These are phyloP conservation scores for Sitobion miscanthi DNA, from an alignment of 1,140 invertebrate genomes.

Conservation along the genomic window DNA sequence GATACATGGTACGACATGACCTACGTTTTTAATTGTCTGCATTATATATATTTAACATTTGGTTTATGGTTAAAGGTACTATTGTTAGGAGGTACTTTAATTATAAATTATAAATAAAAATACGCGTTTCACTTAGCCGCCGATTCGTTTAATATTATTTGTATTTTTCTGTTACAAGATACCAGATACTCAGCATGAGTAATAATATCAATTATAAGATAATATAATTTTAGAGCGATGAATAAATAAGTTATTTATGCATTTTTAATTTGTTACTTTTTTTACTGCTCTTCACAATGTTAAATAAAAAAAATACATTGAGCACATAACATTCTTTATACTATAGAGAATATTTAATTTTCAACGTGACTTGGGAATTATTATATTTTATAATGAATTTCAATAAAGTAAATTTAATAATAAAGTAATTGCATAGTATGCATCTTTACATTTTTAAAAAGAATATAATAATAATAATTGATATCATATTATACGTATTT, in stretches of 20 bases:
- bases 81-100: background rate
- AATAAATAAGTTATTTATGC: background rate
- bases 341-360: background rate
- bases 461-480: no score
- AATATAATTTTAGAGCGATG: background rate
- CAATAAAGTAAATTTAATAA: no score
- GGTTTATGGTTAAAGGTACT: background rate
- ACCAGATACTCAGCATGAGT: background rate
- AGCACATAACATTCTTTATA: background rate
- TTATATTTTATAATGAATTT: no score
- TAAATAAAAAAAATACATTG: background rate
- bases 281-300: background rate
- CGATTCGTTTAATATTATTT: background rate
- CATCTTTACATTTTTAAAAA: no score
- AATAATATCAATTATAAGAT: background rate
- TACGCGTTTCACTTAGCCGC: background rate
- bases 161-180: background rate
- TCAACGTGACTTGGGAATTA: no score
- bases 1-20: background rate
- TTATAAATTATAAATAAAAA: background rate
- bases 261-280: background rate
- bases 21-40: background rate
- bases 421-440: no score
- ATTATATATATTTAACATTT: background rate
- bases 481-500: no score